Evolutionary conservation across 2,888 invertebrate species (phyloP).

Genomic region (Bedellia somnulentella): DNA sequence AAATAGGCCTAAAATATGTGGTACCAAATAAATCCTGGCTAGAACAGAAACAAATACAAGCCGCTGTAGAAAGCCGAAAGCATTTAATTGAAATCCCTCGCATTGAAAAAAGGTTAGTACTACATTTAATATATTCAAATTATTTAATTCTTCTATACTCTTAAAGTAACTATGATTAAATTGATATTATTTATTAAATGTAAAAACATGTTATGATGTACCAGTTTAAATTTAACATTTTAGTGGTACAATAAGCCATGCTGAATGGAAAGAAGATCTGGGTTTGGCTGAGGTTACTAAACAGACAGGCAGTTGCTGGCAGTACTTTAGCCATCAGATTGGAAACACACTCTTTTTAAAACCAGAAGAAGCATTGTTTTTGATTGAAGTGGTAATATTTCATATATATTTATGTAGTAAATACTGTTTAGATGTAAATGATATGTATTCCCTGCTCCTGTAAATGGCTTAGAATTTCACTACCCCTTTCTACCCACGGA

Average conservation of each 20-base stretch:
- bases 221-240: too few species aligned
- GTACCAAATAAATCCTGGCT: constrained; percentile 60
- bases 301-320: constrained; percentile 58
- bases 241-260: constrained; percentile 59
- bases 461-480: too few species aligned
- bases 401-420: constrained; percentile 6
- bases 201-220: neutral
- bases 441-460: too few species aligned
- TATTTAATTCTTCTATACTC: too few species aligned
- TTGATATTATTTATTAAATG: too few species aligned
- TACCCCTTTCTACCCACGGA: too few species aligned
- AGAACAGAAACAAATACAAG: constrained; percentile 61
- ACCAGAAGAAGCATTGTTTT: constrained; percentile 68
- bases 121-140: too few species aligned
- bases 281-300: constrained; percentile 58
- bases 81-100: constrained; percentile 55
- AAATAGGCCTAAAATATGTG: constrained; percentile 54
- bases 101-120: constrained; percentile 57
- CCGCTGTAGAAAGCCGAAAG: constrained; percentile 53
- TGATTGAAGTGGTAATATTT: constrained; percentile 65
- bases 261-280: constrained; percentile 55
- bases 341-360: constrained; percentile 48
- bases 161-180: too few species aligned
- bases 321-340: constrained; percentile 51
- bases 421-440: too few species aligned